phyloP scores from a whole-genome alignment of 2,888 invertebrate species.

The Acanthosoma haemorrhoidale region DNA sequence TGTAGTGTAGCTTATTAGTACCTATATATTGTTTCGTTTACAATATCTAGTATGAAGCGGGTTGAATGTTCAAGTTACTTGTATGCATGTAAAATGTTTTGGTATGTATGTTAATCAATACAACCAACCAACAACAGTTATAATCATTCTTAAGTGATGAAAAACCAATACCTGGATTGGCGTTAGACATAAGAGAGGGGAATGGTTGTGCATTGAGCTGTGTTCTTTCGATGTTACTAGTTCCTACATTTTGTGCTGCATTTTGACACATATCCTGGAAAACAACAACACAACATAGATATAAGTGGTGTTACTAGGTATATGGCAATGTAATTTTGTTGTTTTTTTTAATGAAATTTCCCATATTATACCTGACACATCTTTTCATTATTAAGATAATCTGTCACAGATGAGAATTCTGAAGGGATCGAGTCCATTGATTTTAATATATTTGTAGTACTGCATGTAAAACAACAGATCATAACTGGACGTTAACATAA shows the following conservation, averaged over 20 bases:
- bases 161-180: neutral
- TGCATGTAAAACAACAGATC: constrained; percentile 30
- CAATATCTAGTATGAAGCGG: no score
- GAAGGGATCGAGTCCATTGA: constrained; percentile 15
- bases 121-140: no score
- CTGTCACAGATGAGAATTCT: constrained; percentile 30
- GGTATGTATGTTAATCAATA: no score
- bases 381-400: constrained; percentile 33
- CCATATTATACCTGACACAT: constrained; percentile 33
- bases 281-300: neutral
- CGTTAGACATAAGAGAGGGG: constrained; percentile 6
- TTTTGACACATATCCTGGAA: constrained; percentile 38
- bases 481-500: constrained; percentile 18
- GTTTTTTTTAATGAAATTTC: no score
- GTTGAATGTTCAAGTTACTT: no score
- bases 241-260: constrained; percentile 35
- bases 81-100: no score
- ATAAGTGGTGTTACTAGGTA: neutral
- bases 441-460: neutral
- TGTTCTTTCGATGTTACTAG: neutral
- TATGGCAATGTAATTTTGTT: no score
- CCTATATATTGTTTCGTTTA: no score
- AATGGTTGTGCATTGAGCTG: neutral
- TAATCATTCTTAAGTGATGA: no score
- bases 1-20: no score